Evolutionary conservation across 2,113 vertebrate species (phyloP).

Genomic region (Smithornis capensis): DNA sequence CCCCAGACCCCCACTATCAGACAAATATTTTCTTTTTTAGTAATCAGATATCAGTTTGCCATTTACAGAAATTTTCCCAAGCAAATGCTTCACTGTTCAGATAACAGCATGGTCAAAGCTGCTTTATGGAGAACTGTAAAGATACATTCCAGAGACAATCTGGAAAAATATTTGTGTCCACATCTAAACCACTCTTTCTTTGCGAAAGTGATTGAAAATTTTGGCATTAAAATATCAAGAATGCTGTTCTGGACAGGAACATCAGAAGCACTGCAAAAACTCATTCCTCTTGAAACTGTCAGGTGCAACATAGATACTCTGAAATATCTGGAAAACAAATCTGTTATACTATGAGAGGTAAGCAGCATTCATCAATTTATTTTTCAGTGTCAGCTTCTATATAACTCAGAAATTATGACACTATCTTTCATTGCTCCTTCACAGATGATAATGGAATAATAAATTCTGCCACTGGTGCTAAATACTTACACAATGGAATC

Average conservation of each 20-base stretch:
- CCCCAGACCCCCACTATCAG: rapidly evolving
- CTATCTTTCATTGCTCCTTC: constrained; percentile 10
- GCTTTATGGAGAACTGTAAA: not conserved
- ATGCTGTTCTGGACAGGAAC: not conserved
- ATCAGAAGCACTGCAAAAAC: not conserved
- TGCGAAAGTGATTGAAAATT: not conserved
- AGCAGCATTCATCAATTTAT: not conserved
- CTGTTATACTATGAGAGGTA: not conserved
- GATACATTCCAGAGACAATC: not conserved
- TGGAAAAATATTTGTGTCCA: not conserved
- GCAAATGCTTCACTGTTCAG: not conserved
- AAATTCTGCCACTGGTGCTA: not conserved
- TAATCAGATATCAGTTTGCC: not conserved
- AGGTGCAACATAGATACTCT: not conserved
- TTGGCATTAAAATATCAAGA: not conserved
- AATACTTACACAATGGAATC: not conserved
- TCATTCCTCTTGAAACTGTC: not conserved
- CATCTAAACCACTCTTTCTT: not conserved
- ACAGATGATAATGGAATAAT: constrained; percentile 19
- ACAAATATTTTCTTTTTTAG: not conserved
- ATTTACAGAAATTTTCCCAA: not conserved
- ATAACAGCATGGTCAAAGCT: not conserved
- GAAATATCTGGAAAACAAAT: constrained; percentile 2
- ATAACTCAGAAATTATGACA: not conserved
- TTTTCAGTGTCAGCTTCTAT: not conserved